A percentile compares a stretch with the other conserved stretches of the same genome.
Conservation (phyloP, 2,113 vertebrate genomes). For the Carettochelys insculpta region DNA sequence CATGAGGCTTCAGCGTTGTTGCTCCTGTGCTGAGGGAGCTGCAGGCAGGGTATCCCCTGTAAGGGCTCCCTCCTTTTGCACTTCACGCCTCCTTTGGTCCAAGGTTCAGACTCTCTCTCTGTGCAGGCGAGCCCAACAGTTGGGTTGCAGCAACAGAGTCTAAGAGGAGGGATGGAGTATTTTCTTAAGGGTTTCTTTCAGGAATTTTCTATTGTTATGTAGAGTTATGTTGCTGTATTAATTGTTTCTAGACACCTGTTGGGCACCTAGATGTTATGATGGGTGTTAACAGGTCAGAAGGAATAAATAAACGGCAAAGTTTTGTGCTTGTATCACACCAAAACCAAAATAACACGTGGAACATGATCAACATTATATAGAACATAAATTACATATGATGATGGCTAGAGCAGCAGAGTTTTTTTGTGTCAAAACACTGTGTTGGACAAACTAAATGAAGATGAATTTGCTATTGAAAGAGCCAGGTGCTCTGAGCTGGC, state of each 20-base stretch:
- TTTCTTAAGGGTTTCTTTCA: neutral
- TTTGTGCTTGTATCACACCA: neutral
- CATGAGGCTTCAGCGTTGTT: neutral
- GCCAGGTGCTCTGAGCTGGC: accelerated
- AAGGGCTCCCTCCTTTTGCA: neutral
- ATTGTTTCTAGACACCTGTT: no score
- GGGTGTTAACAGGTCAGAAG: neutral
- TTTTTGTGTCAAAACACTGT: neutral
- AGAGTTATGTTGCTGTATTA: neutral
- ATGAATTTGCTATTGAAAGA: neutral
- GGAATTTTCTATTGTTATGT: neutral
- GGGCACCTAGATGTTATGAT: neutral
- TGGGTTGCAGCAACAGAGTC: neutral
- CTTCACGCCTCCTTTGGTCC: neutral
- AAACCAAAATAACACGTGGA: neutral
- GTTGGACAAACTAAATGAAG: neutral
- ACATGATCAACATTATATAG: neutral
- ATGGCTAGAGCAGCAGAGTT: neutral
- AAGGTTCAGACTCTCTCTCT: neutral
- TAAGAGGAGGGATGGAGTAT: neutral
- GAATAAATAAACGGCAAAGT: neutral
- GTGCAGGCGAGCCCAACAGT: neutral
- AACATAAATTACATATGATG: neutral
- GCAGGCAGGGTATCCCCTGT: accelerated
- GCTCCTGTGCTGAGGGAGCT: neutral